A percentile compares a stretch with the other conserved stretches of the same genome.
Evolutionary conservation across 2,113 vertebrate genomes (phyloP).

Genomic region (Nipponia nippon): DNA sequence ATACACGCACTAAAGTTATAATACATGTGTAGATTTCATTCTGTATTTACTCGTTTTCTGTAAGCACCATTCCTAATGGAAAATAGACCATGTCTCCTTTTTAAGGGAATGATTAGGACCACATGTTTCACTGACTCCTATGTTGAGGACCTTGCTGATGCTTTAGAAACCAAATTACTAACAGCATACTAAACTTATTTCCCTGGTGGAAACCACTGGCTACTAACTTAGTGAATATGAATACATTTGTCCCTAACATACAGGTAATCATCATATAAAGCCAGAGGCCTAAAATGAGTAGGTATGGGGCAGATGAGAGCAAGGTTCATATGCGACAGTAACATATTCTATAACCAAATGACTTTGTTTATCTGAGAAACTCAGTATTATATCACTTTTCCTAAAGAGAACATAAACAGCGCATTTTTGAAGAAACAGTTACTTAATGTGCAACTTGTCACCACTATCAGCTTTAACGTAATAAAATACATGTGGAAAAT

Average conservation of each 20-base stretch:
- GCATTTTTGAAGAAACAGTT: slow-evolving; percentile 68
- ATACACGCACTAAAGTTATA: slow-evolving; percentile 34
- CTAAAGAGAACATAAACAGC: slow-evolving; percentile 63
- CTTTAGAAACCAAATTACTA: slow-evolving; percentile 72
- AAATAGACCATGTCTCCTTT: slow-evolving; percentile 77
- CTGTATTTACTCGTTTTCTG: slow-evolving; percentile 69
- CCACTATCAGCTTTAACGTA: slow-evolving; percentile 65
- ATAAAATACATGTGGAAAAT: slow-evolving; percentile 74
- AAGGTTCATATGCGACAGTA: slow-evolving; percentile 7
- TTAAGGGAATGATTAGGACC: slow-evolving; percentile 72
- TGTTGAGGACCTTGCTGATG: slow-evolving; percentile 40
- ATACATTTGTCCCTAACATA: slow-evolving; percentile 39
- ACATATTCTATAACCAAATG: slow-evolving; percentile 32
- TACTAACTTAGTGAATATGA: slow-evolving; percentile 67
- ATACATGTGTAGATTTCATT: slow-evolving; percentile 63
- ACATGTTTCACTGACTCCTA: slow-evolving; percentile 73
- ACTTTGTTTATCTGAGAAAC: slow-evolving; percentile 67
- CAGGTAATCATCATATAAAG: slow-evolving; percentile 49
- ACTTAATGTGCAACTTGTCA: slow-evolving; percentile 76
- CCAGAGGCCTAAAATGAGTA: slow-evolving; percentile 7
- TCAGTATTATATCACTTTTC: slow-evolving; percentile 65
- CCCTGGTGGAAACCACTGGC: slow-evolving; percentile 72
- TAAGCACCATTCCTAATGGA: slow-evolving; percentile 73
- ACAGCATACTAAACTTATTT: slow-evolving; percentile 72
- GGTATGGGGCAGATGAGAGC: slow-evolving; percentile 8